Evolutionary conservation across 2,888 invertebrate species (phyloP).

Genomic region (Nematopogon swammerdamellus): DNA sequence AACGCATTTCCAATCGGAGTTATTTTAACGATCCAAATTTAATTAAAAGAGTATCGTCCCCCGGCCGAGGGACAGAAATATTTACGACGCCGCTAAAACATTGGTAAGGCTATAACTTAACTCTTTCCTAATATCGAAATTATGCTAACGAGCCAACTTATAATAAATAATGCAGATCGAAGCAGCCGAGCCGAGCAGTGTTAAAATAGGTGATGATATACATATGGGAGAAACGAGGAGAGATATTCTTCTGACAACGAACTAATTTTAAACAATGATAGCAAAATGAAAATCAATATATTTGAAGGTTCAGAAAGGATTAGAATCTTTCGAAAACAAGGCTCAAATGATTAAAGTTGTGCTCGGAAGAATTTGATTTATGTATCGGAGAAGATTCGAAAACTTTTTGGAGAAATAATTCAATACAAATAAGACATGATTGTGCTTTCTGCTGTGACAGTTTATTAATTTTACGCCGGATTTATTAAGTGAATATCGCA

Average conservation of each 20-base stretch:
- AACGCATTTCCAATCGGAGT: not conserved
- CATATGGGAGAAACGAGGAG: not conserved
- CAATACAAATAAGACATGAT: not conserved
- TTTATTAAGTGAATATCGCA: not conserved
- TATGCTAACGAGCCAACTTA: slow-evolving; percentile 45
- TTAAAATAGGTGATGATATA: not conserved
- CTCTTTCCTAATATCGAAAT: slow-evolving; percentile 47
- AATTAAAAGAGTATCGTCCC: slow-evolving; percentile 39
- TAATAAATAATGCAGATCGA: slow-evolving; percentile 33
- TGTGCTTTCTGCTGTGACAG: not conserved
- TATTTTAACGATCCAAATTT: slow-evolving; percentile 32
- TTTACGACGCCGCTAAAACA: slow-evolving; percentile 51
- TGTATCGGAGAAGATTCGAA: not conserved
- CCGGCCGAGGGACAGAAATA: slow-evolving; percentile 23
- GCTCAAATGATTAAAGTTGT: not conserved
- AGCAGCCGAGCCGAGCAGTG: not conserved
- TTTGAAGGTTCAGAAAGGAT: too few species aligned
- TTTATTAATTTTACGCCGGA: not conserved
- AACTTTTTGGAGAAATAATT: not conserved
- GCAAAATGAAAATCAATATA: not conserved
- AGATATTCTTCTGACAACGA: not conserved
- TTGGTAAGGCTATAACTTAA: slow-evolving; percentile 36
- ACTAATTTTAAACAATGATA: not conserved
- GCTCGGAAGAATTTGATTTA: not conserved
- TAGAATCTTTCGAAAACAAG: too few species aligned